Evolutionary conservation across 2,113 vertebrate genomes (phyloP), one percentile per base, ranked within the genome.

Genomic region (Tenebrosternarchus preto): DNA sequence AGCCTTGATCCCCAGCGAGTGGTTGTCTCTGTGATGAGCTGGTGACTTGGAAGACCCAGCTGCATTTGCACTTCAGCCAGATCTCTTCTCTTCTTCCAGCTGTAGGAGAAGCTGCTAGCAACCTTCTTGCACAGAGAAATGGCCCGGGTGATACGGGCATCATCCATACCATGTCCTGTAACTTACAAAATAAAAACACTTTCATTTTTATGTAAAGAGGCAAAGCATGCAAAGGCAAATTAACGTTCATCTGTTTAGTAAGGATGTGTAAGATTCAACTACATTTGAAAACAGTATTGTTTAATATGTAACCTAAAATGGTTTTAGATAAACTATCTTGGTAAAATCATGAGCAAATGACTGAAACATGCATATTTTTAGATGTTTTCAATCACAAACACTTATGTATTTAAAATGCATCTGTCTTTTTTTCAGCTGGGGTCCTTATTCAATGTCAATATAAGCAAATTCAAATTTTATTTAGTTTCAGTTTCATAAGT

Each of bases 151-250:
- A 80, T 67, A 55, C 39, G 66, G 36, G 43, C 2, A 27, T 82
- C 80, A 77, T 84, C 61, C 67, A 83, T 61, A 50, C 59, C 84
- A 82, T 80, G 73, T 72, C 76, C 83, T 85, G 80, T 64, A 43
- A 68, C 33, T 8, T 43, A 43, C 20, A 29, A 55, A 27, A 24
- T 12, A 55, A 72, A 55, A 56, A 56, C 55, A 56, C 55, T 56
- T 56, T 56, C 55, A 56, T 56, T 56, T 56, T 56, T 56, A 56
- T 56, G 19, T n/a, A 56, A 43, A 43, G 6, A 43, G 39, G 39
- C 39, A 56, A 56, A 56, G 16, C 55, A 56, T 56, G 17, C 55
- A 56, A 56, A 56, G 55, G 55, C 55, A 56, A 56, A 56, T 56
- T 56, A 19, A 56, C 55, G 20, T 56, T 56, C 1, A 56, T 56